These are phyloP conservation scores for Phycodurus eques DNA, from an alignment of 2,113 vertebrate species.

Conservation along the genomic window DNA sequence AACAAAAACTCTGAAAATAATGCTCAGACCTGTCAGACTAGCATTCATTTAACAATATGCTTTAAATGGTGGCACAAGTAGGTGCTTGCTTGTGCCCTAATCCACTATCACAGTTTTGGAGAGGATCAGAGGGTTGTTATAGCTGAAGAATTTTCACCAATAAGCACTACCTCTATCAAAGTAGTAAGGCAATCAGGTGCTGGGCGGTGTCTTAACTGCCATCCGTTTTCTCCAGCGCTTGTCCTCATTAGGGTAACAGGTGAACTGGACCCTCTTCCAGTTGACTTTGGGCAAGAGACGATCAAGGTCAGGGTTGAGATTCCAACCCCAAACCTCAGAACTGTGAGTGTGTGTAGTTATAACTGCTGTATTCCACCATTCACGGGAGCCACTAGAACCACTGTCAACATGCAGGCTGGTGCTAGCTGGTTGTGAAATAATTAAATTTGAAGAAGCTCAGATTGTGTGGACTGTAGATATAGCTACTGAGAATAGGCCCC, in stretches of 20 bases:
- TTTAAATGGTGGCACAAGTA: background rate
- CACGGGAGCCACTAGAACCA: background rate
- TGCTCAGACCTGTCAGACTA: background rate
- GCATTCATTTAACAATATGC: background rate
- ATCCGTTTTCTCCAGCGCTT: background rate
- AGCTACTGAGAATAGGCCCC: background rate
- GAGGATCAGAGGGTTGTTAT: background rate
- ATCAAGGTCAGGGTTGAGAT: too few relatives aligned
- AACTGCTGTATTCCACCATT: background rate
- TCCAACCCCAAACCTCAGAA: too few relatives aligned
- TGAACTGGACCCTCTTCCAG: background rate
- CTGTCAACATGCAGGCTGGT: background rate
- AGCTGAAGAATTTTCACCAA: background rate
- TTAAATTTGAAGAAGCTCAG: background rate
- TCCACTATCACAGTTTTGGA: background rate
- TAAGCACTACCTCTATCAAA: background rate
- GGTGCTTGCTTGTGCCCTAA: background rate
- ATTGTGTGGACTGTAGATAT: background rate
- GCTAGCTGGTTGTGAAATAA: background rate
- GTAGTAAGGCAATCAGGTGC: background rate
- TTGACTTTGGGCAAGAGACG: background rate
- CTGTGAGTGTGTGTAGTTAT: background rate
- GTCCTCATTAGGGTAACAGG: background rate
- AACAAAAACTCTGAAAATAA: background rate
- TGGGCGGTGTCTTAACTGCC: background rate